These are phyloP conservation scores for Catajapyx aquilonaris DNA, from an alignment of 1,140 invertebrate genomes.

Conservation along the genomic window DNA sequence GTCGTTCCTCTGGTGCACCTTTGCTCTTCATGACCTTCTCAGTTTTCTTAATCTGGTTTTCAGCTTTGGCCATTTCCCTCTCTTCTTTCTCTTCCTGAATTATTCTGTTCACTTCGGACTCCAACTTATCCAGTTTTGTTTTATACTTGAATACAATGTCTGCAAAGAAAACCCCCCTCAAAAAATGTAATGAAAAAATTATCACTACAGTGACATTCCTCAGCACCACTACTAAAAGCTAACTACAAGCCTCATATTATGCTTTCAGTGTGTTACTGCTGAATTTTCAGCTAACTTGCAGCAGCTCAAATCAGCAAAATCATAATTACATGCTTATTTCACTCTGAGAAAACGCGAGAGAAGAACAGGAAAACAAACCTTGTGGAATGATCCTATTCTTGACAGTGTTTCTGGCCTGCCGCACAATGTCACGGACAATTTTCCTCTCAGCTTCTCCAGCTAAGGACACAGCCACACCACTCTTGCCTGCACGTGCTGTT, in stretches of 20 bases:
- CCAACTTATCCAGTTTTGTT: constrained; percentile 43
- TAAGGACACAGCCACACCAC: constrained; percentile 76
- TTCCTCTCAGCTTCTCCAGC: constrained; percentile 78
- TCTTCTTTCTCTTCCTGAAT: constrained; percentile 68
- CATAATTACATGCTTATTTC: neutral
- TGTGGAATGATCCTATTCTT: constrained; percentile 69
- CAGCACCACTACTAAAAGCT: neutral
- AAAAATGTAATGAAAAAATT: neutral
- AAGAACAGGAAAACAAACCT: constrained; percentile 25
- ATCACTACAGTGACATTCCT: neutral
- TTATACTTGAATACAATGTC: constrained; percentile 76
- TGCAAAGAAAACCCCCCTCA: constrained; percentile 14
- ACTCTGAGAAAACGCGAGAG: constrained; percentile 1
- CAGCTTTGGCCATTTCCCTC: constrained; percentile 54
- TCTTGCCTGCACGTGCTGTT: constrained; percentile 79
- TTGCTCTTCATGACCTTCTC: constrained; percentile 45
- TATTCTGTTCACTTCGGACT: constrained; percentile 56
- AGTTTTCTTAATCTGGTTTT: constrained; percentile 60
- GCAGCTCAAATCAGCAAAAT: neutral
- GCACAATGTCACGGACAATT: constrained; percentile 80
- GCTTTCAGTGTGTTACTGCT: too few species aligned
- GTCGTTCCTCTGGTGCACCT: constrained; percentile 17
- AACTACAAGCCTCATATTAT: too few species aligned
- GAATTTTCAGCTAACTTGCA: too few species aligned
- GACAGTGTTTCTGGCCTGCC: constrained; percentile 59